Base-by-base conservation (phyloP, 2,113 vertebrate species). In the Marcusenius ussheri region DNA sequence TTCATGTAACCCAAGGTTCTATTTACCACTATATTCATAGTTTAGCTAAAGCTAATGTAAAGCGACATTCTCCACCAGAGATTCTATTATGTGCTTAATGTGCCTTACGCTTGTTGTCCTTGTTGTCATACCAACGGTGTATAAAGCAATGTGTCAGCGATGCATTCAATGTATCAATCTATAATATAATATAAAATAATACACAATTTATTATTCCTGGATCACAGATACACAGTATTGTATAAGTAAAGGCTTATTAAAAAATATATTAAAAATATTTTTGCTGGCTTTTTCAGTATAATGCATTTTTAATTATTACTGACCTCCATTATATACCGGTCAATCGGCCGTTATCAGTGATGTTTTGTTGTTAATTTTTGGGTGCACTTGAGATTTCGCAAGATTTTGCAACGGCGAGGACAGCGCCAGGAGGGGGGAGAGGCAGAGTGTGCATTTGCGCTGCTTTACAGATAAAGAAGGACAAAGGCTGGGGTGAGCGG, bases 11-110 rank as follows among this genome's bases (percentile, higher is more conserved):
- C 56, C 87, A 62, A 56, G 51, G 51, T 11, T 56, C 87, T 39
- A 56, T 62, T 62, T 88, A 53, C 87, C 51, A 66, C 9, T n/a
- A 62, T 62, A 13, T 39, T 42, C 87, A 21, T 5, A 51, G 31
- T 62, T 88, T n/a, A 62, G 53, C 53, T 62, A 62, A 39, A 62
- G 13, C 35, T 88, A 88, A 88, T 88, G 42, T 19, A 27, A 88
- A 45, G 53, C 17, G 87, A 88, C 87, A 88, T 56, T 62, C 39
- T 56, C 39, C 53, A 51, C n/a, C 19, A 19, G 74, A 42, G 31
- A 80, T 42, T 19, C 13, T 80, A 42, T 80, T 80, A 87, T 49
- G 49, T 80, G 15, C 17, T 80, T 80, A 80, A 39, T 42, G 35
- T 80, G 4, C 31, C 31, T 39, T 35, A 42, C 31, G 17, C 83